These are phyloP conservation scores for Aurelia sp. DNA, from an alignment of 30 jellyfish, hydroid and myxozoan genomes.

Conservation along the genomic window DNA sequence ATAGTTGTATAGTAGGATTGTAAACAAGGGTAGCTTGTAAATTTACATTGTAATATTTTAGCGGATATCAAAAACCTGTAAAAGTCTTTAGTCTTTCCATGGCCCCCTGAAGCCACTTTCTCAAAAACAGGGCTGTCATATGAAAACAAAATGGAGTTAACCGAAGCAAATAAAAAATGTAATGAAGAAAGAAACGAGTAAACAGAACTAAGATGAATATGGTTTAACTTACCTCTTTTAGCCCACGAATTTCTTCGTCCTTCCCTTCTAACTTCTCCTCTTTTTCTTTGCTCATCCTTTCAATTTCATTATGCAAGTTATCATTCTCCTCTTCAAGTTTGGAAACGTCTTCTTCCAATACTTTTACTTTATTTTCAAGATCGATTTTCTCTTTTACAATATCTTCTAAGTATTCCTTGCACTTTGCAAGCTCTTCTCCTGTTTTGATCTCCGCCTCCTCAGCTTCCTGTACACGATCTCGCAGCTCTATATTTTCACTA, in stretches of 20 bases:
- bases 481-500: slow-evolving; percentile 63
- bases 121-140: too few relatives aligned
- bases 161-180: neutral
- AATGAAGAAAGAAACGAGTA: neutral
- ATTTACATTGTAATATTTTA: too few relatives aligned
- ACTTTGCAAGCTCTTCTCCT: slow-evolving; percentile 27
- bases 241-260: slow-evolving; percentile 4
- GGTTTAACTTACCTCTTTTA: slow-evolving; percentile 7
- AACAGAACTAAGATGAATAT: neutral
- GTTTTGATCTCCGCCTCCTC: slow-evolving; percentile 71
- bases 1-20: too few relatives aligned
- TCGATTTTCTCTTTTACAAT: slow-evolving; percentile 29
- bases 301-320: slow-evolving; percentile 13
- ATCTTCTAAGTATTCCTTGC: slow-evolving; percentile 38
- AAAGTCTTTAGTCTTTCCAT: too few relatives aligned
- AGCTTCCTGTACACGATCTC: slow-evolving; percentile 67
- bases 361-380: slow-evolving; percentile 20
- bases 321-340: slow-evolving; percentile 37
- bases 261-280: slow-evolving; percentile 14
- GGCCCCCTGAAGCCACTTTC: too few relatives aligned
- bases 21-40: too few relatives aligned
- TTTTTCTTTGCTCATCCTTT: neutral
- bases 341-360: slow-evolving; percentile 2
- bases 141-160: neutral
- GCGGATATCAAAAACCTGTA: too few relatives aligned